These are phyloP conservation scores for Labeo rohita DNA, from an alignment of 2,113 vertebrate species.

Conservation along the genomic window DNA sequence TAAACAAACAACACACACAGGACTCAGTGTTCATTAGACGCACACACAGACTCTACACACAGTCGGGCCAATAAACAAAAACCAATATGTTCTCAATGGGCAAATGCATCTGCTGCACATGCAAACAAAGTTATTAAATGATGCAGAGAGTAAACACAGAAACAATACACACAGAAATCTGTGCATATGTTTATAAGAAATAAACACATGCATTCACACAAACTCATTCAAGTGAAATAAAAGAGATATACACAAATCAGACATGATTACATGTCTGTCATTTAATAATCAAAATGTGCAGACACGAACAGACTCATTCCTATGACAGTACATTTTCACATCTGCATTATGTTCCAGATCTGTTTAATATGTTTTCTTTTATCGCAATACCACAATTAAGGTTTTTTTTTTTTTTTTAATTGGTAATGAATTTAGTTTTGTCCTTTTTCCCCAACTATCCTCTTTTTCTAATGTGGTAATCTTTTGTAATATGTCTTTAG, in stretches of 20 bases:
- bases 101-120: slow-evolving; percentile 37
- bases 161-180: not conserved
- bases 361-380: not conserved
- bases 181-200: slow-evolving; percentile 69
- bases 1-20: slow-evolving; percentile 65
- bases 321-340: slow-evolving; percentile 33
- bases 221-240: slow-evolving; percentile 47
- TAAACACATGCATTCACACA: slow-evolving; percentile 45
- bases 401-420: too few relatives aligned
- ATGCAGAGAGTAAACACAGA: slow-evolving; percentile 8
- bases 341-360: not conserved
- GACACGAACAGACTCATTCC: slow-evolving; percentile 37
- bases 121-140: slow-evolving; percentile 33
- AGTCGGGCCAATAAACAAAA: not conserved
- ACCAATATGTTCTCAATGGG: not conserved
- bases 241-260: slow-evolving; percentile 13
- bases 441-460: too few relatives aligned
- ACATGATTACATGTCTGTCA: not conserved
- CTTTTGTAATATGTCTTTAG: not conserved
- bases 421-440: too few relatives aligned
- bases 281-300: slow-evolving; percentile 47
- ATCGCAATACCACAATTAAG: not conserved
- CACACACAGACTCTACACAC: slow-evolving; percentile 56
- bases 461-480: not conserved
- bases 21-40: slow-evolving; percentile 34